Evolutionary conservation across 2,797 vertebrate genomes (phyloP).

Genomic region (Macropus fuliginosus): DNA sequence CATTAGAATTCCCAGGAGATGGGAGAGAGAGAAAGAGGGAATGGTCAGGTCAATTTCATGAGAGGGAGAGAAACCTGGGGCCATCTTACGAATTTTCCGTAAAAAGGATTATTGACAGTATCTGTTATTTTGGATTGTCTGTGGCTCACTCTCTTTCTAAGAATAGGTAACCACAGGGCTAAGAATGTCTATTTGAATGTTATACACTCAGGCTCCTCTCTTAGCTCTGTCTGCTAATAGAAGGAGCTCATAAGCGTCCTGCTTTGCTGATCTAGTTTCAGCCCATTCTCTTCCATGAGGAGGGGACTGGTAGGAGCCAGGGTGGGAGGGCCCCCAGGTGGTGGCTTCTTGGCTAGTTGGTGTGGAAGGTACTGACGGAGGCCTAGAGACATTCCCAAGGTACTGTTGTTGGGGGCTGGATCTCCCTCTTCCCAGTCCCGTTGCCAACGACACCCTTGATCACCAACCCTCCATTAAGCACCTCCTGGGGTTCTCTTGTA

Average conservation of each 20-base stretch:
- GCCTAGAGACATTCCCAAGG: not conserved
- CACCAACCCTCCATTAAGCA: not conserved
- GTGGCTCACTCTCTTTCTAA: not conserved
- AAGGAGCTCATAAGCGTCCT: rapidly evolving
- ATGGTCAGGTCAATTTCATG: not conserved
- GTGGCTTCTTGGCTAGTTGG: not conserved
- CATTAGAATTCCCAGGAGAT: not conserved
- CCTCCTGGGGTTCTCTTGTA: not conserved
- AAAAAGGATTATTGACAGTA: not conserved
- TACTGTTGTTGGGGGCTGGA: not conserved
- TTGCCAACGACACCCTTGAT: not conserved
- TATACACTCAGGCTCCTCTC: not conserved
- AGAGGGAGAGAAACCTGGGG: not conserved
- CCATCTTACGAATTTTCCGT: not conserved
- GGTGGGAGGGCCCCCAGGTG: not conserved
- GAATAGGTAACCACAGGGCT: not conserved
- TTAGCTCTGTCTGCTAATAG: not conserved
- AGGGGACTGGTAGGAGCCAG: not conserved
- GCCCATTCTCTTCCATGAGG: not conserved
- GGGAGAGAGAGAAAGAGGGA: not conserved
- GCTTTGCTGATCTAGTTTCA: not conserved
- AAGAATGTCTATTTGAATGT: not conserved
- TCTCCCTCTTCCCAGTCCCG: not conserved
- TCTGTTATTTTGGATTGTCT: not conserved
- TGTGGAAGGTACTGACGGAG: not conserved